Evolutionary conservation across 2,113 vertebrate genomes (phyloP).

Genomic region (Barnardius zonarius): DNA sequence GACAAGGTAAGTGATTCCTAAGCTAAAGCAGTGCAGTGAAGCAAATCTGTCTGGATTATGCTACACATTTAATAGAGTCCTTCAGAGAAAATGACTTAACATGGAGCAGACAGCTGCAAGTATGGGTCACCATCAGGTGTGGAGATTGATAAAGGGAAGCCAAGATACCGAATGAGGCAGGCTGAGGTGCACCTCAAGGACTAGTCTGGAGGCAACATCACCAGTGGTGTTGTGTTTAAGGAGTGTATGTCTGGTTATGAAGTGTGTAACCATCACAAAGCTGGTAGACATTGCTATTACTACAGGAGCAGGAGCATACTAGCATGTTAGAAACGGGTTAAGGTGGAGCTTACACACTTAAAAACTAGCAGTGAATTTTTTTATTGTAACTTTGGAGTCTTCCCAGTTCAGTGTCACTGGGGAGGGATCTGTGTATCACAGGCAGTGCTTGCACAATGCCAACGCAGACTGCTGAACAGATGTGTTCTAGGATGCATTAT

Average conservation of each 20-base stretch:
- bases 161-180: not conserved
- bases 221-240: not conserved
- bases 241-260: not conserved
- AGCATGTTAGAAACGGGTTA: not conserved
- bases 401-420: not conserved
- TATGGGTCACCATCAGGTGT: accelerated
- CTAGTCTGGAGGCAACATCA: not conserved
- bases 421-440: not conserved
- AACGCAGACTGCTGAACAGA: not conserved
- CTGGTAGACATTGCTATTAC: not conserved
- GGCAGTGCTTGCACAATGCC: not conserved
- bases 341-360: not conserved
- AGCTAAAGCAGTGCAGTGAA: not conserved
- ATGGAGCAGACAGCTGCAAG: not conserved
- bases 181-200: not conserved
- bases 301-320: not conserved
- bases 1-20: not conserved
- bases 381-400: not conserved
- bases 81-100: not conserved
- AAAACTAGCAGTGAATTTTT: not conserved
- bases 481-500: not conserved
- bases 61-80: not conserved
- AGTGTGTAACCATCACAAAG: not conserved
- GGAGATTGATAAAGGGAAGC: not conserved
- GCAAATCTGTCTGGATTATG: not conserved